A percentile compares a stretch with the other conserved stretches of the same genome.
Conservation (phyloP, 2,113 vertebrate species). For the Phylloscopus trochilus region DNA sequence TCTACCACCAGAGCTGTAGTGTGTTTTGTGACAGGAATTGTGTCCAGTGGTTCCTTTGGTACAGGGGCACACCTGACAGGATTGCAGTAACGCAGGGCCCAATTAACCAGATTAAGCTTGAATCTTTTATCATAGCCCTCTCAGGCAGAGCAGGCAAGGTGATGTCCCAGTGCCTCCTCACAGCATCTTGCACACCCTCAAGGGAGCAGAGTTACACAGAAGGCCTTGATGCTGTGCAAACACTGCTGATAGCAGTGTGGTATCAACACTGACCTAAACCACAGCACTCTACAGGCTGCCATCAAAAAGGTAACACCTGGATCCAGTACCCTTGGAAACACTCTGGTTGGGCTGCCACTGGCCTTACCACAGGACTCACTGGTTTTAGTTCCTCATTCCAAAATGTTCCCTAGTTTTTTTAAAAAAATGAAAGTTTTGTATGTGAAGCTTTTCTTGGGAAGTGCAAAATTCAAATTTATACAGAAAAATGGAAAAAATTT, state of each 20-base stretch:
- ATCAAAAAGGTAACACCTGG: not conserved
- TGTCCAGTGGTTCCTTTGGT: not conserved
- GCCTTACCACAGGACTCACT: not conserved
- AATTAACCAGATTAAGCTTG: not conserved
- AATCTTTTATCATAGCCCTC: not conserved
- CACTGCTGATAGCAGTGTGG: not conserved
- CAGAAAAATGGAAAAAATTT: fast-evolving
- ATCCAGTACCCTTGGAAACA: not conserved
- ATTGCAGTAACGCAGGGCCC: not conserved
- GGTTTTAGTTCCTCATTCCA: not conserved
- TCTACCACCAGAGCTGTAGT: not conserved
- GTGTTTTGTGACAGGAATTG: not conserved
- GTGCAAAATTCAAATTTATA: not conserved
- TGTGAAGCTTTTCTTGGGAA: not conserved
- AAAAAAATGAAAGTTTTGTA: not conserved
- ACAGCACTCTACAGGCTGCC: not conserved
- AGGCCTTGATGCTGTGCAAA: not conserved
- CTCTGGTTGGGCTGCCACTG: not conserved
- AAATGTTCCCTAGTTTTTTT: not conserved
- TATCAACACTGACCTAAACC: not conserved
- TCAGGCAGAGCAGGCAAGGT: not conserved
- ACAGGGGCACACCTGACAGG: not conserved
- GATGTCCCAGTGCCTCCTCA: not conserved
- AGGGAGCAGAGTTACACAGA: not conserved
- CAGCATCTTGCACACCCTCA: not conserved